Evolutionary conservation across 2,888 invertebrate genomes (phyloP).

Genomic region (Caenorhabditis parvicauda): DNA sequence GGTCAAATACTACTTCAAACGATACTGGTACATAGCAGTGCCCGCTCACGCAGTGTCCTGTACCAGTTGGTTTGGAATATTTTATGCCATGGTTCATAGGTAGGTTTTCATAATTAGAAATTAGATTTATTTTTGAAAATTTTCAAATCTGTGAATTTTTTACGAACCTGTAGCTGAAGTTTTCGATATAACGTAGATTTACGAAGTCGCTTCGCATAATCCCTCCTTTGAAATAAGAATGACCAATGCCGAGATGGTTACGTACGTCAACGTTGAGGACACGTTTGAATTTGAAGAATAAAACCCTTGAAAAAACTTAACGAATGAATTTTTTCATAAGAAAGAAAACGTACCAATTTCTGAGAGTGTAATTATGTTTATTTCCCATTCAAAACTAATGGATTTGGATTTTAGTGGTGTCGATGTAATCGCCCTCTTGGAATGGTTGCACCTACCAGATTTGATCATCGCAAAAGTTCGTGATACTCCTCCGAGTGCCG

Average conservation of each 20-base stretch:
- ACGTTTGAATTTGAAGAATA: too few relatives aligned
- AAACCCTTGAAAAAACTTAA: too few relatives aligned
- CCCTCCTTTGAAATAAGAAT: too few relatives aligned
- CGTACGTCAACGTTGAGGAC: too few relatives aligned
- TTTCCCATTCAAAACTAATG: background rate
- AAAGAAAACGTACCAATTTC: too few relatives aligned
- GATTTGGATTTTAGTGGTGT: slow-evolving; percentile 77
- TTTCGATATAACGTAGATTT: too few relatives aligned
- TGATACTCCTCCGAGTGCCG: slow-evolving; percentile 69
- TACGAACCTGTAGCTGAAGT: too few relatives aligned
- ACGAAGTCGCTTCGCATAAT: too few relatives aligned
- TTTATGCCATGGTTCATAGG: slow-evolving; percentile 69
- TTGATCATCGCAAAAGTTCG: slow-evolving; percentile 74
- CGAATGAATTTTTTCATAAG: too few relatives aligned
- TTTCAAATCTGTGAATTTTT: too few relatives aligned
- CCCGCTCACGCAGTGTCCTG: slow-evolving; percentile 90
- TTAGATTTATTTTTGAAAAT: slow-evolving; percentile 20
- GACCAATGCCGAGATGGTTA: too few relatives aligned
- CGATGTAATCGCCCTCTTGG: slow-evolving; percentile 79
- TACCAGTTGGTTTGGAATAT: slow-evolving; percentile 80
- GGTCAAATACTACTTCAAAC: slow-evolving; percentile 58
- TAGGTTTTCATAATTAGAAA: slow-evolving; percentile 10
- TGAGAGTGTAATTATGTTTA: background rate
- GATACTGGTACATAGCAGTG: slow-evolving; percentile 89
- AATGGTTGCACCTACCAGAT: slow-evolving; percentile 78